Evolutionary conservation across 2,888 invertebrate species (phyloP), one percentile per base, ranked within the genome.

Genomic region (Hololepta plana): DNA sequence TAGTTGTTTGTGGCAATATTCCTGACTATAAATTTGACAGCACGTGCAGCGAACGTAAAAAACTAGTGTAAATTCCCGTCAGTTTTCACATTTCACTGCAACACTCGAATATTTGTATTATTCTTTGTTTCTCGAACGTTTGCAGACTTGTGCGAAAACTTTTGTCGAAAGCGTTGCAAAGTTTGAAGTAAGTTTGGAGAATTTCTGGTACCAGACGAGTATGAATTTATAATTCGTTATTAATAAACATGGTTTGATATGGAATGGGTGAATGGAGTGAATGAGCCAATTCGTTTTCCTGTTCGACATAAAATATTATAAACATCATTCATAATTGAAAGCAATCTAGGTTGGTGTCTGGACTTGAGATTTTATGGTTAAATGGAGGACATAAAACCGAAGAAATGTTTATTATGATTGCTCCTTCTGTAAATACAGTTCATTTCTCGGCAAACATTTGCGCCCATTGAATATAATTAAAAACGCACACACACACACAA

Each of bases 11-110:
- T 23, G 33, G 34, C 32, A 38, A 33, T 36, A 38, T 38, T 36
- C 33, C 33, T 32, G 17, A 33, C 29, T 29, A 37, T 34, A 37
- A 36, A 32, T 31, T 33, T 34, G 33, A 31, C 32, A 41, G 35
- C 46, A 46, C 41, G 42, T 46, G 45, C 40, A 35, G 21, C 33
- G 24, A 28, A 34, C 44, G 43, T 46, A 44, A 46, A 44, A 42
- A 31, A 27, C 29, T 42, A 38, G 38, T 39, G 38, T 38, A 38
- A 39, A 39, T 39, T 38, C 43, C 34, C 39, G 38, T 36, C 41
- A 43, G 43, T 43, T 46, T 45, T 40, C 41, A 41, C 44, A 43
- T 46, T 46, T 46, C 43, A 45, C 38, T 42, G 36, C 41, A 35
- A 32, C 30, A 33, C 32, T 37, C 44, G 41, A 43, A 43, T 44